Evolutionary conservation across 2,113 vertebrate species (phyloP), one percentile per base, ranked within the genome.

Genomic region (Daphoenositta chrysoptera): DNA sequence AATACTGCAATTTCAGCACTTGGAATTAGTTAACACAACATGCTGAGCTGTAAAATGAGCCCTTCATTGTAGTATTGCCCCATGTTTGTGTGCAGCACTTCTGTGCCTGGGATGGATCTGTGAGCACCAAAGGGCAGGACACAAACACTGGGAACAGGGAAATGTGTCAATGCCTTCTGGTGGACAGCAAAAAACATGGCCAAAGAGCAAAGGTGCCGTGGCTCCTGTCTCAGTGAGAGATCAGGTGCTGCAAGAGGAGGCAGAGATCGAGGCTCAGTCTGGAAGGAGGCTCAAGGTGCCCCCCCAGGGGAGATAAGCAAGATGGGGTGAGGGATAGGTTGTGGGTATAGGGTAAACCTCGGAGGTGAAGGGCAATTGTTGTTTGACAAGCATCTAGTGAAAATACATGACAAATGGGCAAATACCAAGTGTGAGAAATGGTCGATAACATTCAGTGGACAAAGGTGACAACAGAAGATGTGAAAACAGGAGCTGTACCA

Each of bases 1-100:
- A 87, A 95, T 42, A 44, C 48, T 83, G 65, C 65, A 65, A 78
- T 78, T 93, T 93, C 58, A 81, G 33, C 64, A 16, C 60, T 40
- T 22, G 45, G 65, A 50, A 70, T 51, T 48, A 68, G 35, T 75
- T 70, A 70, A 83, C 45, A 78, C 8, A 15, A 7, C 27, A 39
- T 51, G 40, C 51, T 65, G 48, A 82, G 75, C 53, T 65, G 60
- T 44, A 40, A 64, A 87, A 65, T 0, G 15, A 53, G 50, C 6
- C 15, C 22, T 17, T 45, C n/a, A 13, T 24, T 1, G 2, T 2
- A 33, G 15, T 5, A 45, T 19, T n/a, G 44, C n/a, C 16, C 30
- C 2, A 1, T 10, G 50, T 23, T 76, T 10, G 22, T 18, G 27
- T 15, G 16, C 1, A 2, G 64, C 30, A 31, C 21, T n/a, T 60